Conservation (phyloP, 2,797 vertebrate genomes). For the Pelodytes ibericus region DNA sequence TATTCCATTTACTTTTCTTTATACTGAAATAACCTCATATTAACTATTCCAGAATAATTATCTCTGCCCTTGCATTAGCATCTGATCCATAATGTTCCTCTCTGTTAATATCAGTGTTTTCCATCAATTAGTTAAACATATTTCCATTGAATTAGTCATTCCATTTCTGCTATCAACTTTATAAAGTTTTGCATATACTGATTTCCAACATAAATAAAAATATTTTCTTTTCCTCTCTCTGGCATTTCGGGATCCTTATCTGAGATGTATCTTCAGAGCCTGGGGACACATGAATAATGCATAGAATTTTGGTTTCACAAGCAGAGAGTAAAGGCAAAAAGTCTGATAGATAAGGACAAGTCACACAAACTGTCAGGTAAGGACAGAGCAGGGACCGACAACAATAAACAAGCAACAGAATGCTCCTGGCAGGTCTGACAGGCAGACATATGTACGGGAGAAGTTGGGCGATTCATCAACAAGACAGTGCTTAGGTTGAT, state of each 20-base stretch:
- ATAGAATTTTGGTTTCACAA: constrained; percentile 43
- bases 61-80: no score
- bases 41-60: no score
- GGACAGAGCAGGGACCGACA: constrained; percentile 26
- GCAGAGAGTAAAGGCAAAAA: constrained; percentile 18
- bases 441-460: constrained; percentile 14
- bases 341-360: constrained; percentile 29
- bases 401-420: constrained; percentile 24
- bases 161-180: constrained; percentile 9
- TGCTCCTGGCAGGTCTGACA: constrained; percentile 35
- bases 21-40: no score
- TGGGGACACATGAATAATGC: constrained; percentile 44
- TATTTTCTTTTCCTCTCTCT: background rate
- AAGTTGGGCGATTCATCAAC: constrained; percentile 18
- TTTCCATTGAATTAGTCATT: no score
- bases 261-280: constrained; percentile 30
- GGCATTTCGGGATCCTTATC: constrained; percentile 21
- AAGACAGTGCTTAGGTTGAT: no score
- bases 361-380: constrained; percentile 42
- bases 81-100: no score
- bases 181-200: background rate
- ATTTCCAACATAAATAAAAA: background rate
- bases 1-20: no score
- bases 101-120: no score
- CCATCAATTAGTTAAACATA: no score